Evolutionary conservation across 2,113 vertebrate genomes (phyloP), one percentile per base, ranked within the genome.

Genomic region (Apodemus speciosus): DNA sequence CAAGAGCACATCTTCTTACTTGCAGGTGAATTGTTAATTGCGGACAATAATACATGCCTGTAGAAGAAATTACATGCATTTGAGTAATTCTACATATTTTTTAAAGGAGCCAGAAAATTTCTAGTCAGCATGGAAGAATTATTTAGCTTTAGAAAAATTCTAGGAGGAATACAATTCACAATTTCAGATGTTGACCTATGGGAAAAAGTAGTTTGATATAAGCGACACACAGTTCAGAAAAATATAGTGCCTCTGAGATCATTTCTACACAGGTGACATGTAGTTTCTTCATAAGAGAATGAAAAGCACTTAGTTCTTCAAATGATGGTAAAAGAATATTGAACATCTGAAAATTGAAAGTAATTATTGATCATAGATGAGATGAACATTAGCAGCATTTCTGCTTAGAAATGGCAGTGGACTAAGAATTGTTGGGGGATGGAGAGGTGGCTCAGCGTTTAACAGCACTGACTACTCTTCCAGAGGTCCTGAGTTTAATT

Each of bases 61-160:
- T n/a, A 86, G 68, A 71, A 40, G 10, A 77, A 91, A 77, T 20
- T 15, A 14, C 30, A 56, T 86, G 23, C 11, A 56, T 66, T 64
- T 93, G 30, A 73, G 56, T 87, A 93, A 84, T 93, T 23, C 56
- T 93, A 11, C 14, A 51, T 69, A 35, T 38, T 94, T 35, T 51
- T 87, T 75, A 87, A 87, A 60, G 23, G 87, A 30, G 56, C 3
- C 85, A 43, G n/a, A 83, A 13, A 91, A 35, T 87, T 93, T 7
- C 23, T 77, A 69, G 32, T 66, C 1, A 71, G 16, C 27, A 84
- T 46, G 43, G 68, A 88, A 85, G 51, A 89, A 80, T 81, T 71
- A 77, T 68, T 89, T 68, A 69, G 8, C 43, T 49, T 66, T 32
- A 66, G 76, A 94, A 80, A 60, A 64, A 7, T 25, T 88, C 38